Percentiles rank a stretch among this genome's conserved stretches.
Evolutionary conservation across 1,140 invertebrate species (phyloP).

Genomic region (Parapsyche elsis): DNA sequence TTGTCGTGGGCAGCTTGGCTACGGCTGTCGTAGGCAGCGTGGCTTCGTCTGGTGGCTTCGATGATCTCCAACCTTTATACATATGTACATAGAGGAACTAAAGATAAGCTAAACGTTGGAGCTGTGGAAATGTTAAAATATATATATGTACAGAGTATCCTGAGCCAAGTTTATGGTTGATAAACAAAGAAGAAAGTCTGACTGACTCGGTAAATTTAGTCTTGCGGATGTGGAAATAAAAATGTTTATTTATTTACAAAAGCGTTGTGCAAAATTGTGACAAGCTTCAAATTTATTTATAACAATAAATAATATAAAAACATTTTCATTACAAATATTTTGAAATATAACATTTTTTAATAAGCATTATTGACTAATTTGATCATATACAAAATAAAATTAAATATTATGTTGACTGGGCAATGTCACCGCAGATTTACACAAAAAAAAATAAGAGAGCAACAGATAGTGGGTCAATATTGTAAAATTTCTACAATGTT

Average conservation of each 20-base stretch:
- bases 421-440: background rate
- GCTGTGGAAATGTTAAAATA: no score
- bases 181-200: no score
- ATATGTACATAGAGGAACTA: no score
- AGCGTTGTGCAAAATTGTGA: slow-evolving; percentile 40
- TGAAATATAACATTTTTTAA: slow-evolving; percentile 35
- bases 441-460: slow-evolving; percentile 48
- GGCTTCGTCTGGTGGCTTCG: no score
- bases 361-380: slow-evolving; percentile 36
- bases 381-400: slow-evolving; percentile 13
- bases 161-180: no score
- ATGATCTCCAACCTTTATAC: no score
- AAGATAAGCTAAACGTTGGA: no score
- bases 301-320: slow-evolving; percentile 48
- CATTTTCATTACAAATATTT: slow-evolving; percentile 26
- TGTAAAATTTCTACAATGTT: slow-evolving; percentile 48
- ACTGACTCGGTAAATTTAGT: no score
- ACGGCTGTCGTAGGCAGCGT: no score
- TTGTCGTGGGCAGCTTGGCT: no score
- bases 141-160: no score
- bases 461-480: slow-evolving; percentile 45
- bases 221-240: background rate
- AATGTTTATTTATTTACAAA: background rate
- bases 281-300: slow-evolving; percentile 40
- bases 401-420: slow-evolving; percentile 6